These are phyloP conservation scores for Apodemus sylvaticus DNA, from an alignment of 2,113 vertebrate species.

Conservation along the genomic window DNA sequence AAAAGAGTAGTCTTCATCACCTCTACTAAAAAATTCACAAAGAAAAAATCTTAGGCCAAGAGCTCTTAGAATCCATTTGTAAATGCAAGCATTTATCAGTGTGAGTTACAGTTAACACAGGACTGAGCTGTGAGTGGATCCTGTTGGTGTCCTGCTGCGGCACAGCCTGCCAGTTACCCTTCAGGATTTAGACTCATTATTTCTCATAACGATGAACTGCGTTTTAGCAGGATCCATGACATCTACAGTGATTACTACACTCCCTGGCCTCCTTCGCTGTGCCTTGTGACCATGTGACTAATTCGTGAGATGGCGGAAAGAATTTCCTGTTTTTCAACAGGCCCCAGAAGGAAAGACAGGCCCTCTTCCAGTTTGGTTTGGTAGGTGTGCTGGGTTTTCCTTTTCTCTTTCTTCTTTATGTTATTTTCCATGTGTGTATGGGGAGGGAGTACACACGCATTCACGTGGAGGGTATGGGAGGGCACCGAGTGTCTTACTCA, in stretches of 20 bases:
- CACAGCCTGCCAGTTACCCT: neutral
- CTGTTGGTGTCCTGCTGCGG: neutral
- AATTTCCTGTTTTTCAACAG: neutral
- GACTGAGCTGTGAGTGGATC: neutral
- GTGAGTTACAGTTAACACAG: neutral
- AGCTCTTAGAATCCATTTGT: neutral
- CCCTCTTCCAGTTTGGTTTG: neutral
- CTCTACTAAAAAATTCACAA: neutral
- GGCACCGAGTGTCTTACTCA: neutral
- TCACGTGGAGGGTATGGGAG: neutral
- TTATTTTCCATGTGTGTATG: neutral
- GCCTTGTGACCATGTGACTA: neutral
- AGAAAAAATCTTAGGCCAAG: neutral
- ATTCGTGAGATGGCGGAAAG: neutral
- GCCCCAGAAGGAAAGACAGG: neutral
- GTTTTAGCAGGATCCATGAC: neutral
- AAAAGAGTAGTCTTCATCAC: neutral
- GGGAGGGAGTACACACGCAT: neutral
- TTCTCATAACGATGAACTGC: neutral
- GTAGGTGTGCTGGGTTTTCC: neutral
- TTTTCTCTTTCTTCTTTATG: neutral
- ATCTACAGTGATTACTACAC: neutral
- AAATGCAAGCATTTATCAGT: slow-evolving; percentile 13
- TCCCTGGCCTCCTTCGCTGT: neutral
- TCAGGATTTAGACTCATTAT: neutral